Conservation (phyloP, 2,888 invertebrate genomes). For the Brenthis ino region DNA sequence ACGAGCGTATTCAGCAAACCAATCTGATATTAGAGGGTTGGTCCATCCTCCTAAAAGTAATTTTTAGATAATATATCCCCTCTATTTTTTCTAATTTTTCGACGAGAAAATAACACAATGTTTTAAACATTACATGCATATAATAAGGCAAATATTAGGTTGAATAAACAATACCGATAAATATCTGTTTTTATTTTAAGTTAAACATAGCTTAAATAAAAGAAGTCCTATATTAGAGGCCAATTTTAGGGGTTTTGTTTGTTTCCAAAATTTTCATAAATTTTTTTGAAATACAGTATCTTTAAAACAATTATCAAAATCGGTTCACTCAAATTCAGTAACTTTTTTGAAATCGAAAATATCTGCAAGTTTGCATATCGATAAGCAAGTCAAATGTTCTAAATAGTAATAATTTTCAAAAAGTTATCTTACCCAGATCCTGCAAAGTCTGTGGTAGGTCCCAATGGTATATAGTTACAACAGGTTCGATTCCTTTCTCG, state of each 20-base stretch:
- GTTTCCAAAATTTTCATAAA: too few species aligned
- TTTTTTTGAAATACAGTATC: too few species aligned
- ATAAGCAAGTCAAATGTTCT: too few species aligned
- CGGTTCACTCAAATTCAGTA: too few species aligned
- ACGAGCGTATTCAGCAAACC: constrained; percentile 39
- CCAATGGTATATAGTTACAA: constrained; percentile 13
- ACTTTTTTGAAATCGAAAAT: too few species aligned
- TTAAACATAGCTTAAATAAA: too few species aligned
- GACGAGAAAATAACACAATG: too few species aligned
- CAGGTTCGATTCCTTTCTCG: constrained; percentile 1
- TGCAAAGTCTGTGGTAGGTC: constrained; percentile 9
- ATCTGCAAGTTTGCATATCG: too few species aligned
- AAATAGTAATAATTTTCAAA: not conserved
- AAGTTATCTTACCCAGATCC: not conserved
- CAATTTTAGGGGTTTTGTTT: too few species aligned
- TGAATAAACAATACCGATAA: not conserved
- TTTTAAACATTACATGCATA: too few species aligned
- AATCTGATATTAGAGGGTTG: constrained; percentile 77
- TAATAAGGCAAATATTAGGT: not conserved
- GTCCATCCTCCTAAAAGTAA: constrained; percentile 80
- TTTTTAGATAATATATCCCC: not conserved
- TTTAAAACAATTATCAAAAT: too few species aligned
- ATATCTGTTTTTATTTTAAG: not conserved
- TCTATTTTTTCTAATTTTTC: not conserved
- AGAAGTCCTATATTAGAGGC: too few species aligned